These are phyloP conservation scores for Ptychodera flava DNA, from an alignment of 35 echinoderm and acorn worm species.

Conservation along the genomic window DNA sequence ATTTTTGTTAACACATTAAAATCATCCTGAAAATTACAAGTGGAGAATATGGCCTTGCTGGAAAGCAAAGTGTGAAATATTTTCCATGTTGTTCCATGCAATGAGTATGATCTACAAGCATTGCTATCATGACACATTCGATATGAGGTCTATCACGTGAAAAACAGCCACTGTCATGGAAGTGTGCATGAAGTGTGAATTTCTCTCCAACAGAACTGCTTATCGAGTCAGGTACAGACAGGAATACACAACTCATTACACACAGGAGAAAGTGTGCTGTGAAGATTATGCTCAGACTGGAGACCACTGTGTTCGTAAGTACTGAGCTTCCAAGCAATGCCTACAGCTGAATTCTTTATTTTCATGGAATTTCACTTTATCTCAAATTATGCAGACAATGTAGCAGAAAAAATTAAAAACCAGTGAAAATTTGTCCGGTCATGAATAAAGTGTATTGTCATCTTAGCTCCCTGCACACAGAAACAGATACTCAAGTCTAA, in stretches of 20 bases:
- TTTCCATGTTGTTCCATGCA: neutral
- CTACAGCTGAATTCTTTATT: too few relatives aligned
- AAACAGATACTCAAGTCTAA: neutral
- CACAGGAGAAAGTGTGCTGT: constrained; percentile 33
- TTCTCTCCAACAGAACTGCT: neutral
- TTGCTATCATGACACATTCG: neutral
- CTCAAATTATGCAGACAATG: neutral
- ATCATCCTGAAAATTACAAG: too few relatives aligned
- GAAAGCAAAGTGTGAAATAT: too few relatives aligned
- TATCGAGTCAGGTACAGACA: constrained; percentile 18
- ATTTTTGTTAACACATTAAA: too few relatives aligned
- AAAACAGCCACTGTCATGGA: neutral
- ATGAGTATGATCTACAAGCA: neutral
- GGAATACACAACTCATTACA: constrained; percentile 24
- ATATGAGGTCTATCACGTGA: neutral
- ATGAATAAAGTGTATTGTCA: neutral
- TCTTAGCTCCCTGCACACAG: constrained; percentile 24
- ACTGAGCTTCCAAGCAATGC: too few relatives aligned
- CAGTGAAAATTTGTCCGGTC: neutral
- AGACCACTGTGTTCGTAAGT: constrained; percentile 47
- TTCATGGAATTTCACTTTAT: too few relatives aligned
- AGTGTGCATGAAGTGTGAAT: neutral
- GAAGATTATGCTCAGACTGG: constrained; percentile 14
- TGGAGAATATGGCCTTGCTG: too few relatives aligned
- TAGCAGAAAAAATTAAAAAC: neutral